Conservation (phyloP, 2,888 invertebrate genomes). For the Orthonevra nobilis region DNA sequence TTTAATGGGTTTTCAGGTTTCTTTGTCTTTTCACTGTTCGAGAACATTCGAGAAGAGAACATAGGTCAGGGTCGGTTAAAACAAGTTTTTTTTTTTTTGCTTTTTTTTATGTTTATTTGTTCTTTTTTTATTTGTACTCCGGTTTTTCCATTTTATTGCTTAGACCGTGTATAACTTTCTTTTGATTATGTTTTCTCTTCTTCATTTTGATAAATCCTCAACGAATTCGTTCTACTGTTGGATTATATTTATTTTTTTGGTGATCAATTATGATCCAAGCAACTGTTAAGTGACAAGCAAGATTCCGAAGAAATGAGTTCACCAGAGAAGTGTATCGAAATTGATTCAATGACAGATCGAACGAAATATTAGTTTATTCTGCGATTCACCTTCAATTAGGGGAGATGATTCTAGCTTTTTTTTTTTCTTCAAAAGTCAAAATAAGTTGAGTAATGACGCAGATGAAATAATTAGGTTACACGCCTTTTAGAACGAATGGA, state of each 20-base stretch:
- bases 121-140: too few relatives aligned
- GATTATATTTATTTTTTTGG: not conserved
- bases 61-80: constrained; percentile 15
- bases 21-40: not conserved
- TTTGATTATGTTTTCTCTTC: not conserved
- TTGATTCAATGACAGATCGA: not conserved
- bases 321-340: constrained; percentile 17
- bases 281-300: not conserved
- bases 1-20: constrained; percentile 50
- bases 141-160: not conserved
- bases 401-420: not conserved
- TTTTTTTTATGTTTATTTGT: not conserved
- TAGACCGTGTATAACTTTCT: not conserved
- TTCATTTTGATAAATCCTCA: not conserved
- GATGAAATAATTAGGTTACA: constrained; percentile 12
- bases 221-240: not conserved
- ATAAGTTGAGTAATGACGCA: not conserved
- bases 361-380: not conserved
- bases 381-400: constrained; percentile 5
- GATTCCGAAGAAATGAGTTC: not conserved
- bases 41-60: not conserved
- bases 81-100: constrained; percentile 3
- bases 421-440: not conserved
- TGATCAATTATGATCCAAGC: not conserved
- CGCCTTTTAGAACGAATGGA: not conserved